Evolutionary conservation across 2,888 invertebrate species (phyloP).

Genomic region (Eugnorisma glareosa): DNA sequence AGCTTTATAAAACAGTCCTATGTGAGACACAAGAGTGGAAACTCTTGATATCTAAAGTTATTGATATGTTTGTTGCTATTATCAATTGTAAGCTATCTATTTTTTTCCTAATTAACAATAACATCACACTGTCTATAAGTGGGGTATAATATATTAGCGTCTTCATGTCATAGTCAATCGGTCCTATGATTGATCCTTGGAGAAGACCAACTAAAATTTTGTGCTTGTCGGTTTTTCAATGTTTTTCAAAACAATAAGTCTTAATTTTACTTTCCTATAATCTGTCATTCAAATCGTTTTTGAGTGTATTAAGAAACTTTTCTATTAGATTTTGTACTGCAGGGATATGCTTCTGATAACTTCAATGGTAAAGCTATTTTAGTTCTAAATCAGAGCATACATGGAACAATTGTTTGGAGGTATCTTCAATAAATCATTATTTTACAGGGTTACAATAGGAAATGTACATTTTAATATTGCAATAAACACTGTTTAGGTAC

Average conservation of each 20-base stretch:
- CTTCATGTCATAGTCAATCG: neutral
- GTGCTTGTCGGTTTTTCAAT: neutral
- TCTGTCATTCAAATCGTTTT: neutral
- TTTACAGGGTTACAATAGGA: neutral
- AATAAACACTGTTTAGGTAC: neutral
- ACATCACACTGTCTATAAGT: neutral
- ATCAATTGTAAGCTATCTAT: neutral
- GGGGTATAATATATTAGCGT: too few relatives aligned
- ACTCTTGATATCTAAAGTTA: neutral
- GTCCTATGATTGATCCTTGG: neutral
- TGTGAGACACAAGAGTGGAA: too few relatives aligned
- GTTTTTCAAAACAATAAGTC: neutral
- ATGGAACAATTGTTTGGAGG: neutral
- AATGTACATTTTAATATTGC: too few relatives aligned
- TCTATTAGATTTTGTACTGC: too few relatives aligned
- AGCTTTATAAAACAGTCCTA: too few relatives aligned
- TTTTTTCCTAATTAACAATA: neutral
- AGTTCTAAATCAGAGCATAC: neutral
- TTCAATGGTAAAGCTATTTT: neutral
- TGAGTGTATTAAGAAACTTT: too few relatives aligned
- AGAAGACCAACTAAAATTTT: neutral
- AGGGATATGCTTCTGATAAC: too few relatives aligned
- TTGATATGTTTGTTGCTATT: neutral
- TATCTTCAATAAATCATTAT: neutral
- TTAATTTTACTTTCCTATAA: neutral